Base-by-base conservation (phyloP, 2,888 invertebrate species). In the Phymatocera aterrima region DNA sequence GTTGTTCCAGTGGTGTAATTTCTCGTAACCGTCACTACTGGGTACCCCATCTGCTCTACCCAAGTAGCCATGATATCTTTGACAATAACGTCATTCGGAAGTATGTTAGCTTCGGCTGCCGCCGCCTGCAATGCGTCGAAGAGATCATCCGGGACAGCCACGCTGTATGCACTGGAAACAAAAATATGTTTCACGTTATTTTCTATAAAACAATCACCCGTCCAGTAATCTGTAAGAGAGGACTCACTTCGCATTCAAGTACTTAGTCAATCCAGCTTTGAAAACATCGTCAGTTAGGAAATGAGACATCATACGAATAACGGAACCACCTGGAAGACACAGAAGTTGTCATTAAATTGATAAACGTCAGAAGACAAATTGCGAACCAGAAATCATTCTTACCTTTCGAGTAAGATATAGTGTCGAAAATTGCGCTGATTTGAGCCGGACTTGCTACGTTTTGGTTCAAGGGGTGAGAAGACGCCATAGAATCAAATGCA, bases 351-450 rank as follows among this genome's bases (percentile, higher is more conserved):
- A 1, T 37, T 8, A 64, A n/a, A n/a, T 34, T 18, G 18, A 37
- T 8, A 18, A 6, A 2, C n/a, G 34, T 12, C 3, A 64, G 18
- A 0, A 3, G 4, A 1, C 8, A 37, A 3, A 64, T 24, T 3
- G 1, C 10, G 34, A 64, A 77, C 46, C 77, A 74, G 3, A n/a
- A 18, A 37, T 18, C 3, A 18, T 4, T 65, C 78, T 78, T 88
- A 93, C 94, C 93, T 91, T 94, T 94, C 81, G 92, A 91, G 82
- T 94, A 94, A 77, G 93, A 92, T 0, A 94, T 92, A 24, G 91
- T 91, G 82, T 93, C 93, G 86, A 94, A 94, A 18, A 92, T 92
- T 0, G 91, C 90, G 1, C 91, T 83, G 77, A 93, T 91, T 82
- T 93, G 91, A 0, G 91, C 89, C 0, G 92, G 92, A 0, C 92